These are phyloP conservation scores for Serranus cabrilla DNA, from an alignment of 2,797 vertebrate species.

Conservation along the genomic window DNA sequence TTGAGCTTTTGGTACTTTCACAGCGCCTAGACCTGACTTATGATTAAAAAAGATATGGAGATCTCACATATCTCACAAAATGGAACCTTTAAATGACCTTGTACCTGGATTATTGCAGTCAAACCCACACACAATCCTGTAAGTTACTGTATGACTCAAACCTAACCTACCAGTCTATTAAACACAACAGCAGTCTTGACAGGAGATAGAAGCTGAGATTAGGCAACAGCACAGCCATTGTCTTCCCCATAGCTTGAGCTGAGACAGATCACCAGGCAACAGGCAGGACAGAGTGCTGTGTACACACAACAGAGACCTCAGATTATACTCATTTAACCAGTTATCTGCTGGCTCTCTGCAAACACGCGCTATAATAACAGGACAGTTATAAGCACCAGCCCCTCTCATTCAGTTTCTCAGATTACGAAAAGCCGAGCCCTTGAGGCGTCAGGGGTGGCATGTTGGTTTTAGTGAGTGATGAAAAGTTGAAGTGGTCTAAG, in stretches of 20 bases:
- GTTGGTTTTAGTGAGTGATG: conserved; percentile 77
- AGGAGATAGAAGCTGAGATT: conserved; percentile 33
- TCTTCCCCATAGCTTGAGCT: conserved; percentile 30
- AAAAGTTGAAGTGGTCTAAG: conserved; percentile 83
- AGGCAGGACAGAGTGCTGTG: conserved; percentile 29
- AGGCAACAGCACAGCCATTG: conserved; percentile 35
- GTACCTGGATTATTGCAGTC: neutral
- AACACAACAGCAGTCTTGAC: conserved; percentile 15
- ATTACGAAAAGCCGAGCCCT: conserved; percentile 71
- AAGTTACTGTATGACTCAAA: neutral
- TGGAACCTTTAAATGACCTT: neutral
- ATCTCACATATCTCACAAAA: no score
- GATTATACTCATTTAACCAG: conserved; percentile 63
- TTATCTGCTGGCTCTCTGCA: conserved; percentile 58
- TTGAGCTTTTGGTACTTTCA: no score
- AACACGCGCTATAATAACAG: conserved; percentile 69
- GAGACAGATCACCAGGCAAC: conserved; percentile 56
- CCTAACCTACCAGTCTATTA: conserved; percentile 29
- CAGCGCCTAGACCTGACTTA: no score
- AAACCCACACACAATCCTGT: neutral
- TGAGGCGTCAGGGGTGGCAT: conserved; percentile 65
- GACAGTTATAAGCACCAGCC: conserved; percentile 63
- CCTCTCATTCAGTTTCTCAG: conserved; percentile 42
- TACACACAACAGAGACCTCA: conserved; percentile 54
- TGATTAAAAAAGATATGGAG: no score